phyloP scores from a whole-genome alignment of 2,888 invertebrate species.

The Ceramica pisi region DNA sequence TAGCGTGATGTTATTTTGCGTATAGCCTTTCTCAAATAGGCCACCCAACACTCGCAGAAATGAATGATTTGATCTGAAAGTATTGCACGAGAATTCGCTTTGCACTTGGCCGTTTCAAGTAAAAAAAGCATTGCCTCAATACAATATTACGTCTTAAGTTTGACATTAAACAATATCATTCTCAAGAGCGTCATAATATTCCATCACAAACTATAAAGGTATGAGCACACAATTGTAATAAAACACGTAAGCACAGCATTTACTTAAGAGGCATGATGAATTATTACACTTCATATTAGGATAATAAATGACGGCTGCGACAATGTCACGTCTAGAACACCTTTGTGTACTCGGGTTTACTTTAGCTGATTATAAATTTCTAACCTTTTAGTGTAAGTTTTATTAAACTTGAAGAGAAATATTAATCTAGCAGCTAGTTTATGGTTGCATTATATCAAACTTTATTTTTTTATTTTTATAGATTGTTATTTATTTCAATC shows the following conservation, averaged over 20 bases:
- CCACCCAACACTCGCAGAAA: too few relatives aligned
- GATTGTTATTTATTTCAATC: too few relatives aligned
- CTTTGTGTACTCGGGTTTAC: conserved; percentile 34
- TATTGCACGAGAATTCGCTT: too few relatives aligned
- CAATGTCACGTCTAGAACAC: conserved; percentile 24
- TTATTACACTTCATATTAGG: conserved; percentile 46
- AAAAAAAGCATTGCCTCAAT: too few relatives aligned
- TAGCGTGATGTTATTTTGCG: too few relatives aligned
- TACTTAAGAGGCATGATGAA: conserved; percentile 49
- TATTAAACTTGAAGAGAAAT: background rate
- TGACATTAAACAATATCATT: background rate
- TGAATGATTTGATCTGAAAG: too few relatives aligned
- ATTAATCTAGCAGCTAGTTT: too few relatives aligned
- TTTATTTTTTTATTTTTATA: too few relatives aligned
- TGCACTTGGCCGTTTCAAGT: too few relatives aligned
- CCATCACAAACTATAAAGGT: conserved; percentile 21
- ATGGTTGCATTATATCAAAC: too few relatives aligned
- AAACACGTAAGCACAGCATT: conserved; percentile 37
- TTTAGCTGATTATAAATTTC: conserved; percentile 11
- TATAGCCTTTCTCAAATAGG: too few relatives aligned
- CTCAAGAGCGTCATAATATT: conserved; percentile 2
- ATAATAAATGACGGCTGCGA: conserved; percentile 51
- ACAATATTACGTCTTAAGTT: background rate
- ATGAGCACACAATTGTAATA: conserved; percentile 28
- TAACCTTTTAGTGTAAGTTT: background rate